Evolutionary conservation across 37 sponge, comb jelly and placozoan genomes (phyloP), one percentile per base, ranked within the genome.

Genomic region (Cladorhizidae sp.): DNA sequence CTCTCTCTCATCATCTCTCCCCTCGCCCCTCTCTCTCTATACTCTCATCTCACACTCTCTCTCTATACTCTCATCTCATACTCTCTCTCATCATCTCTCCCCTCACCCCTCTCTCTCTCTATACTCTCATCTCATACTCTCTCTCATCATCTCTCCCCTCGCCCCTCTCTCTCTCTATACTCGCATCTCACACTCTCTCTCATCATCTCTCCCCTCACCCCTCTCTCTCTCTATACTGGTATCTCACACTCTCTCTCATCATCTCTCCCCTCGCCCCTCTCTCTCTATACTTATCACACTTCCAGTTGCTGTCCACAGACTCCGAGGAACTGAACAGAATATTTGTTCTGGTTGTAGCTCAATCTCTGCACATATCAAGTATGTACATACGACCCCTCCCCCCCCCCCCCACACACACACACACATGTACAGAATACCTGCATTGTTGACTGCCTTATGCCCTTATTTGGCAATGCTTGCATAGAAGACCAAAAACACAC

Each of bases 271-370:
- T n/a, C n/a, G n/a, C n/a, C n/a, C n/a, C n/a, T n/a, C n/a, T 12
- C 57, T 40, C 77, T 33, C 62, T 68, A n/a, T 42, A 1, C 57
- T 50, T 28, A 38, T 64, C 50, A 23, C 31, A 14, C 73, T 29
- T 61, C 0, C 67, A 85, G 88, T 74, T 88, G n/a, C 81, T 88
- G 40, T 88, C 79, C 36, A 57, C 45, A 40, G 96, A 95, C 29
- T 87, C 86, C 1, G 96, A 95, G 50, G 96, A 95, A 57, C 79
- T 92, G 75, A 95, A 95, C 56, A 65, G 82, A 51, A 83, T 83
- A 2, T 77, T 95, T 64, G 84, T 92, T 29, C 74, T 79, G 39
- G 81, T 79, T 18, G 62, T 95, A 33, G 96, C 96, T 28, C 90
- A 91, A 67, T 80, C 85, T 7, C 58, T 95, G 28, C 87, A 89